phyloP scores from a whole-genome alignment of 2,888 invertebrate genomes.

The Julus scandinavius region DNA sequence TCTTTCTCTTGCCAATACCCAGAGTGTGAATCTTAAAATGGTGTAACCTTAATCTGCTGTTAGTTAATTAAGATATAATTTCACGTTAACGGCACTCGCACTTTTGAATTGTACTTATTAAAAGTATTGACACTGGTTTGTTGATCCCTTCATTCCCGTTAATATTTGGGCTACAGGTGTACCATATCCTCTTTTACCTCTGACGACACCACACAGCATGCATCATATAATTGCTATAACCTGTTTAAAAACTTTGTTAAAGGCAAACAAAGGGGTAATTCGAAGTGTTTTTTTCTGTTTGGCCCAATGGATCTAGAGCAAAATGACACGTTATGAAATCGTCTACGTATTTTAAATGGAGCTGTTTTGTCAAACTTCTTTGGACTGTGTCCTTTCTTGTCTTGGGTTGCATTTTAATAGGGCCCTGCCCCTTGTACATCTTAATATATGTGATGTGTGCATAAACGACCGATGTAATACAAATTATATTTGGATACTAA shows the following conservation, averaged over 20 bases:
- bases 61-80: conserved; percentile 18
- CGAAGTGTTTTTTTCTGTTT: neutral
- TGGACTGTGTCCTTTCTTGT: too few species aligned
- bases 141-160: conserved; percentile 4
- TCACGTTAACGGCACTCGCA: conserved; percentile 29
- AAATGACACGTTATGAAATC: too few species aligned
- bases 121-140: conserved; percentile 24
- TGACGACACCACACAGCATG: conserved; percentile 23
- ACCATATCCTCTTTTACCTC: neutral
- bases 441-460: too few species aligned
- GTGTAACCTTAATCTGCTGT: conserved; percentile 15
- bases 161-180: conserved; percentile 13
- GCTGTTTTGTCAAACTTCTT: too few species aligned
- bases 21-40: neutral
- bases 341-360: too few species aligned
- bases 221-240: conserved; percentile 16
- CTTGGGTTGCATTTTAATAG: too few species aligned
- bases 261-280: neutral
- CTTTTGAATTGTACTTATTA: conserved; percentile 44
- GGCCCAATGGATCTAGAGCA: neutral
- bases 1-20: neutral
- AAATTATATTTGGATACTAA: too few species aligned
- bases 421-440: too few species aligned
- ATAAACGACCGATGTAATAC: too few species aligned
- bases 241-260: neutral